Evolutionary conservation across 1,140 invertebrate species (phyloP), one percentile per base, ranked within the genome.

Genomic region (Drosophila grimshawi): DNA sequence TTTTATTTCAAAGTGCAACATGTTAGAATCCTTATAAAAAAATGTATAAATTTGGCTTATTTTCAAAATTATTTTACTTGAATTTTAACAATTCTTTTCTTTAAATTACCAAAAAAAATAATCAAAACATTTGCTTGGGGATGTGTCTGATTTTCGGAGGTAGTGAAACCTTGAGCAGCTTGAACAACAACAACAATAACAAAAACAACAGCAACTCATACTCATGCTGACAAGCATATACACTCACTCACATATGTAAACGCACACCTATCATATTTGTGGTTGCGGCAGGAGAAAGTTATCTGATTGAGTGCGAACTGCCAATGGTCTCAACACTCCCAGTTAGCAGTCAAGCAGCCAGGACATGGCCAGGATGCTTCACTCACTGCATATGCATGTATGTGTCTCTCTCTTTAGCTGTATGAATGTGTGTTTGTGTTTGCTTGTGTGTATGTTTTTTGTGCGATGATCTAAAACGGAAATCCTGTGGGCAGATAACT

Each of bases 241-340:
- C 46, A 48, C 35, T 3, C 2, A 52, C 10, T 19, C 32, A 19
- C n/a, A 51, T 4, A 19, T n/a, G 19, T 19, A 53, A 3, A 60
- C 4, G 3, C n/a, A 35, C 35, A 72, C 52, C 67, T 71, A 71
- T 71, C 66, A 76, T 76, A 72, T 76, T 77, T 81, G 64, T 61
- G 73, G 63, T 60, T 83, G 80, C 51, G 79, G 79, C 64, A 78
- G 43, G 56, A 49, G 59, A 70, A 73, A 82, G 69, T 86, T 91
- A 91, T 91, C 90, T 86, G 90, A 91, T 91, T 88, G 89, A 91
- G 90, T 91, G 90, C 75, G 81, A 91, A 91, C 88, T 81, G 81
- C 68, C 73, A 71, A 67, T 74, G 70, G 70, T 62, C 67, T 70
- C 74, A 72, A 67, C 74, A 77, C 69, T 56, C 59, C 73, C 51